phyloP scores from a whole-genome alignment of 2,888 invertebrate genomes.

The Achlya flavicornis region DNA sequence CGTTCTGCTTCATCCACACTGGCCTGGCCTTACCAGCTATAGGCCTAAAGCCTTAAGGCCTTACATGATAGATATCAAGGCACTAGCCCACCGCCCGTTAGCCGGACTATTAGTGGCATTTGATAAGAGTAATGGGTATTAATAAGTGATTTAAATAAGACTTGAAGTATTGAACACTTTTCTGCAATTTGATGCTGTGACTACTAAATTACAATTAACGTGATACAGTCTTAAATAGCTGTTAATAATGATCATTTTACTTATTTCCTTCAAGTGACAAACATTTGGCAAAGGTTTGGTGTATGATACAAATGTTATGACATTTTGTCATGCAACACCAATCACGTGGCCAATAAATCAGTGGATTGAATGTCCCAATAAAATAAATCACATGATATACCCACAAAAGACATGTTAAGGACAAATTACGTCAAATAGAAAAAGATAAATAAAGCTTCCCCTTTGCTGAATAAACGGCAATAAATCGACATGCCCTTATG shows the following conservation, averaged over 20 bases:
- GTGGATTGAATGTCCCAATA: constrained; percentile 18
- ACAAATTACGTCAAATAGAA: constrained; percentile 70
- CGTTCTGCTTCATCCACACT: constrained; percentile 32
- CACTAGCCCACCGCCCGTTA: background rate
- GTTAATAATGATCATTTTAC: background rate
- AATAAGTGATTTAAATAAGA: constrained; percentile 8
- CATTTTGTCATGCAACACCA: background rate
- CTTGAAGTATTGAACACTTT: constrained; percentile 4
- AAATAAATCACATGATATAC: constrained; percentile 42
- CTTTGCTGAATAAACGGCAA: constrained; percentile 73
- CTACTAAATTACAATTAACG: background rate
- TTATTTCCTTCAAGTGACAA: background rate
- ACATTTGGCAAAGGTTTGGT: background rate
- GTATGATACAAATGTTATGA: background rate
- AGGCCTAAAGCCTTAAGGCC: constrained; percentile 21
- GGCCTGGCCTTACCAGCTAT: constrained; percentile 23
- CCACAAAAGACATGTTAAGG: constrained; percentile 53
- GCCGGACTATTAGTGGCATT: constrained; percentile 10
- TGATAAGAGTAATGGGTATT: constrained; percentile 11
- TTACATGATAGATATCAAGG: constrained; percentile 42
- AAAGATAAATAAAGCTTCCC: constrained; percentile 76
- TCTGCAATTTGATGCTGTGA: background rate
- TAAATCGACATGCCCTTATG: constrained; percentile 78
- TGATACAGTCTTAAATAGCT: background rate
- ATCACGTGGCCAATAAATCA: constrained; percentile 4